Base-by-base conservation (phyloP, 2,888 invertebrate genomes). In the Agrotis clavis region DNA sequence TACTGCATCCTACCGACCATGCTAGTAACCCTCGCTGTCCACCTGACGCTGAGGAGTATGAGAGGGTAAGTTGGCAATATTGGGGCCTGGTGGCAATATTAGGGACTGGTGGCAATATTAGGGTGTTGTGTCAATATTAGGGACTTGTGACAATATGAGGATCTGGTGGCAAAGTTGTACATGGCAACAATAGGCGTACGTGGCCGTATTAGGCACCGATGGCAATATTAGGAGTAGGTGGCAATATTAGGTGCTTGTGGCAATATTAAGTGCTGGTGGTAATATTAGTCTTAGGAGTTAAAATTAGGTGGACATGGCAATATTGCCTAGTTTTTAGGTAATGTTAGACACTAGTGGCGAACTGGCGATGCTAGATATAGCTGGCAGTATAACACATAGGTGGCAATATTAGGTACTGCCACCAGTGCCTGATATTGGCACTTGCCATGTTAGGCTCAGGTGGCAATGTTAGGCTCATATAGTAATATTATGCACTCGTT, bases 1-100 rank as follows among this genome's bases (percentile, higher is more conserved):
- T 99, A 71, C 96, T 99, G 84, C 99, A 99, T 93, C 99, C 99
- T 1, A 99, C 99, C 0, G 99, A 99, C 96, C 99, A 99, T 92
- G 98, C 99, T 92, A 98, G 98, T 94, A 99, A 99, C 92, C 97
- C 98, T 79, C 97, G 99, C 85, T 99, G 99, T 88, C 99, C 99
- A 0, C 97, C 98, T 13, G 99, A 99, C 91, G 99, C 99, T 4
- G 99, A 99, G 95, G 99, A 99, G 94, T 99, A 99, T 90, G 99
- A 99, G 95, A 96, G 99, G 92, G 98, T 21, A 1, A 13, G 2
- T 13, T 25, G 18, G n/a, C 18, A 6, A 57, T 57, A 5, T 35
- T 35, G 13, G n/a, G n/a, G n/a, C 6, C 13, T 2, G n/a, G 35
- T n/a, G 57, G 18, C 11, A 3, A 4, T 30, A 30, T 7, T 35